Conservation (phyloP, 2,113 vertebrate genomes). For the Otis tarda region DNA sequence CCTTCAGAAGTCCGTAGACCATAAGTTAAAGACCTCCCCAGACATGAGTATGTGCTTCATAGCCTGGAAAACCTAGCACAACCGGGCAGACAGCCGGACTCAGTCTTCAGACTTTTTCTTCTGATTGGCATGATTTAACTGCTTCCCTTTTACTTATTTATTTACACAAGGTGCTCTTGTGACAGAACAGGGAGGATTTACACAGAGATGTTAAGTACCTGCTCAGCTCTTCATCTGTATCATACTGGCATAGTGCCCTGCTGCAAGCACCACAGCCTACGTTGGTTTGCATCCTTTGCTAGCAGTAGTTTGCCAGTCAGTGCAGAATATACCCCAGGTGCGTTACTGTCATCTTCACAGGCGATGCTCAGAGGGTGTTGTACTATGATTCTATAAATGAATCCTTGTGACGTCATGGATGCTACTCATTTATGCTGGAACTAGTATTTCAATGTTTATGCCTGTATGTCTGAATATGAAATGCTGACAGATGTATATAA, state of each 20-base stretch:
- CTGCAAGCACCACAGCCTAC: background rate
- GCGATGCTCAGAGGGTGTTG: background rate
- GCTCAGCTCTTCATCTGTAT: constrained; percentile 1
- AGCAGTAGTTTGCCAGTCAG: background rate
- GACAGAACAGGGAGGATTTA: background rate
- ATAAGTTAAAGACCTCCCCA: background rate
- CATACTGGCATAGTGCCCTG: background rate
- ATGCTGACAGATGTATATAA: background rate
- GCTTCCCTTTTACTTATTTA: constrained; percentile 22
- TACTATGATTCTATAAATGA: constrained; percentile 24
- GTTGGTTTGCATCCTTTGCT: background rate
- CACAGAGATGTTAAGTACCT: background rate
- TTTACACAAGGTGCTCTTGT: background rate
- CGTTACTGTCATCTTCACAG: background rate
- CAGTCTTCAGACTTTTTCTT: background rate
- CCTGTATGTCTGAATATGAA: constrained; percentile 42
- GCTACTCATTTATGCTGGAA: constrained; percentile 31
- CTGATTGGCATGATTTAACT: background rate
- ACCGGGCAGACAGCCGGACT: background rate
- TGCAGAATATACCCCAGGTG: background rate
- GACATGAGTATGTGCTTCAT: background rate
- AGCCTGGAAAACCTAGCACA: background rate
- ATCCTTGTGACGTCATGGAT: constrained; percentile 2
- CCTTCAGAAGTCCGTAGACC: background rate
- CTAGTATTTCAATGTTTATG: constrained; percentile 47